Evolutionary conservation across 2,888 invertebrate species (phyloP).

Genomic region (Cyclophora punctaria): DNA sequence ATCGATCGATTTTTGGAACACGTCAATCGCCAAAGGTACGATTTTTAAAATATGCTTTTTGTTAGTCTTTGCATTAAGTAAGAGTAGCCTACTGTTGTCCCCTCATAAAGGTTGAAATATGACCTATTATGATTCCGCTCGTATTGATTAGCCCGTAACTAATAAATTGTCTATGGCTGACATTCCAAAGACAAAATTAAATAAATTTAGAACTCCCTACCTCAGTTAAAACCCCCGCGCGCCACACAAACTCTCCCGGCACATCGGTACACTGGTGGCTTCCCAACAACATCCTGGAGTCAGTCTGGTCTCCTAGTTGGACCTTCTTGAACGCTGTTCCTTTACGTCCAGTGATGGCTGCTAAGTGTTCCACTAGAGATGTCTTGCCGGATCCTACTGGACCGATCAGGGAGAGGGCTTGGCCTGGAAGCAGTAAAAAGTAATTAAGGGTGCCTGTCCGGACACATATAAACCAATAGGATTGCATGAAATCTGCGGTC

Average conservation of each 20-base stretch:
- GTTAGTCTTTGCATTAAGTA: background rate
- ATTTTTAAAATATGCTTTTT: background rate
- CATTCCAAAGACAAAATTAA: background rate
- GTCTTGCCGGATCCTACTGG: constrained; percentile 98
- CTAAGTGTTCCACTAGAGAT: constrained; percentile 89
- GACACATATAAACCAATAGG: too few relatives aligned
- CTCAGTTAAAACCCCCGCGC: constrained; percentile 93
- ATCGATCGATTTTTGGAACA: too few relatives aligned
- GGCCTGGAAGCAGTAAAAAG: constrained; percentile 36
- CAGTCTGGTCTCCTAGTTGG: constrained; percentile 97
- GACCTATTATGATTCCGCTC: too few relatives aligned
- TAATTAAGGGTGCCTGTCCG: too few relatives aligned
- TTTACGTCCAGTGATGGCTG: constrained; percentile 82
- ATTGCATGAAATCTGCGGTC: too few relatives aligned
- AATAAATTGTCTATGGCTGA: too few relatives aligned
- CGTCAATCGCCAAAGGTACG: too few relatives aligned
- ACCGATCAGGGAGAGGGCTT: constrained; percentile 85
- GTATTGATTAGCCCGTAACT: too few relatives aligned
- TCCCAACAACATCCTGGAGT: constrained; percentile 95
- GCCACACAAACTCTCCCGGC: constrained; percentile 98
- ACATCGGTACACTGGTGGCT: constrained; percentile 95
- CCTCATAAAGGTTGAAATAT: too few relatives aligned
- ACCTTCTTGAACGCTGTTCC: constrained; percentile 80
- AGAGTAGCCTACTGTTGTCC: too few relatives aligned
- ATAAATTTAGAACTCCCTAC: constrained; percentile 30